These are phyloP conservation scores for Silurus lanzhouensis DNA, from an alignment of 2,797 vertebrate genomes.

Conservation along the genomic window DNA sequence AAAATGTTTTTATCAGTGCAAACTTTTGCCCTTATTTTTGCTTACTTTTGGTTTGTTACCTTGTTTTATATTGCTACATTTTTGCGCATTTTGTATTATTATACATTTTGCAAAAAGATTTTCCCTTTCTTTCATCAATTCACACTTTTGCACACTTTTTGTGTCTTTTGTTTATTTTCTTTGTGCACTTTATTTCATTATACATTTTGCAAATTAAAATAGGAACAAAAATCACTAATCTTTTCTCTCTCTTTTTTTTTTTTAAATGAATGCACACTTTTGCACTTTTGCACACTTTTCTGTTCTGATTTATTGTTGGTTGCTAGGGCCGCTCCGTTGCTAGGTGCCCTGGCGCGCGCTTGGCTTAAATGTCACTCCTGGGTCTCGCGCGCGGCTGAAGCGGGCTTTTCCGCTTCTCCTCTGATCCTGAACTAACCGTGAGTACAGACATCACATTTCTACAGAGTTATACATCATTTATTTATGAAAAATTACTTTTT, in stretches of 20 bases:
- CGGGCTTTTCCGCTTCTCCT: not conserved
- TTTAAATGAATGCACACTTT: not conserved
- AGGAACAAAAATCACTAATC: too few relatives aligned
- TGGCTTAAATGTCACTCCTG: slow-evolving; percentile 15
- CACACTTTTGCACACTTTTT: too few relatives aligned
- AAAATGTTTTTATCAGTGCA: not conserved
- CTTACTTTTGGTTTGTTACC: too few relatives aligned
- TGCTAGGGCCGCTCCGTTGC: slow-evolving; percentile 11
- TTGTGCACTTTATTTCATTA: not conserved
- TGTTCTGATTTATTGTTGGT: not conserved
- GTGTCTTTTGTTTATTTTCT: too few relatives aligned
- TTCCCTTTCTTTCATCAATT: too few relatives aligned
- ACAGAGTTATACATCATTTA: not conserved
- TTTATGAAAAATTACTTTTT: not conserved
- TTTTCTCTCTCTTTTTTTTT: not conserved
- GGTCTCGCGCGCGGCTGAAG: not conserved
- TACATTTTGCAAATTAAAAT: not conserved
- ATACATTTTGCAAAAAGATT: not conserved
- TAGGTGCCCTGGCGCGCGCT: slow-evolving; percentile 13
- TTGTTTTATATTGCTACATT: too few relatives aligned
- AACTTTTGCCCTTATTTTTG: too few relatives aligned
- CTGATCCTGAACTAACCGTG: not conserved
- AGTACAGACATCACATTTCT: not conserved
- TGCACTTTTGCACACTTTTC: too few relatives aligned
- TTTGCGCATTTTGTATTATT: not conserved